phyloP scores from a whole-genome alignment of 2,888 invertebrate genomes.

The Cerceris rybyensis region DNA sequence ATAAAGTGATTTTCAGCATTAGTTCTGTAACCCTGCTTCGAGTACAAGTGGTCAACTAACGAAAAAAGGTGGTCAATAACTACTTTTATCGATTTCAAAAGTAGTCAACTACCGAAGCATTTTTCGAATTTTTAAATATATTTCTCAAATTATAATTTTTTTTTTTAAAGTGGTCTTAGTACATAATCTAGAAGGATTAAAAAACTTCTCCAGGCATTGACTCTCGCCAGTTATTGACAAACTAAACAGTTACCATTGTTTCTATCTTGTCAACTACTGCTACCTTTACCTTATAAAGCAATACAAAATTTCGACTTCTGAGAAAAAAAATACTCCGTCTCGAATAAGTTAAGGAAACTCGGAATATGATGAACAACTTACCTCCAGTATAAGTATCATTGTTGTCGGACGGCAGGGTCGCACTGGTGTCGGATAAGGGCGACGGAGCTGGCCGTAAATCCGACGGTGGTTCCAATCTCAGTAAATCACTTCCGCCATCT shows the following conservation, averaged over 20 bases:
- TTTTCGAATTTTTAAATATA: slow-evolving; percentile 14
- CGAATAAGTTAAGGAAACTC: background rate
- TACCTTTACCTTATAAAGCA: slow-evolving; percentile 13
- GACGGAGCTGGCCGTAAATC: slow-evolving; percentile 77
- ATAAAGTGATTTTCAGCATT: slow-evolving; percentile 12
- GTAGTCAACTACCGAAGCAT: no score
- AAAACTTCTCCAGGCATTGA: no score
- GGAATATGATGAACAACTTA: slow-evolving; percentile 40
- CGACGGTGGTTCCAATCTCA: slow-evolving; percentile 75
- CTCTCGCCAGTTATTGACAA: slow-evolving; percentile 16
- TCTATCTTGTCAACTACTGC: slow-evolving; percentile 18
- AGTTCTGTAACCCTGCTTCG: slow-evolving; percentile 1
- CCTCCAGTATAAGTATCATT: slow-evolving; percentile 76
- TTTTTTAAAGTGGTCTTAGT: slow-evolving; percentile 5
- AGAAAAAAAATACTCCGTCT: no score
- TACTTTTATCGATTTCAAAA: no score
- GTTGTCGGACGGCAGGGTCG: slow-evolving; percentile 77
- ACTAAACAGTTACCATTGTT: slow-evolving; percentile 15
- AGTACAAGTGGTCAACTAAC: no score
- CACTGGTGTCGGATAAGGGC: slow-evolving; percentile 77
- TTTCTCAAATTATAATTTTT: slow-evolving; percentile 3
- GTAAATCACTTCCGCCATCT: slow-evolving; percentile 73
- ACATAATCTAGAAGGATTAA: slow-evolving; percentile 19
- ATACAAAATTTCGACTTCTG: background rate
- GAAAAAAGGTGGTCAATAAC: no score